Base-by-base conservation (phyloP, 2,797 vertebrate species). In the Sylvia borin region DNA sequence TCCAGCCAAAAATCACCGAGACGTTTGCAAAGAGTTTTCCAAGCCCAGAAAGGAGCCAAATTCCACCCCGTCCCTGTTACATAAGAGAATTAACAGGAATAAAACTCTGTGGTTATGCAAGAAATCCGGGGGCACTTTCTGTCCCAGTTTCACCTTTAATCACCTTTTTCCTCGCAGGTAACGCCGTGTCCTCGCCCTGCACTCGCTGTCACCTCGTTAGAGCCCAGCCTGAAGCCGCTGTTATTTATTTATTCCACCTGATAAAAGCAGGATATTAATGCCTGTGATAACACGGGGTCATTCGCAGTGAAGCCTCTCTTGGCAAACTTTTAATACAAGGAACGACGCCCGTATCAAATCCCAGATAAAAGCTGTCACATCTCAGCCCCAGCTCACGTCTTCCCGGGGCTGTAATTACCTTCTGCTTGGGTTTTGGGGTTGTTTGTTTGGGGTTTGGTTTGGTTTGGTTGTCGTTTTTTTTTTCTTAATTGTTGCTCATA, bases 251-350 rank as follows among this genome's bases (percentile, higher is more conserved):
- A 96, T 96, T 85, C 95, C 79, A 43, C 62, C 60, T 75, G 96
- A 96, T 96, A 97, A 97, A 97, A 50, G 85, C 92, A 96, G 96
- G 92, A 96, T 96, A 96, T 98, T 97, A 84, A 92, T 97, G 84
- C 68, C 76, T 38, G 36, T 26, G 96, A 95, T 72, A 97, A 94
- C 88, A 38, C 0, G 2, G 80, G 87, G 82, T 84, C 90, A 68
- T 97, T 97, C 83, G 43, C 94, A 94, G 58, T 9, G 78, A 92
- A 93, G 94, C 85, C 84, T 95, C 93, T 96, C 97, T 97, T 89
- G 95, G 95, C 97, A 96, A 97, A 92, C 88, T 66, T 94, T 95
- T 93, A 92, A 86, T 94, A 81, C 80, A 32, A 38, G 13, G 75
- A 95, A 91, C 65, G 65, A 61, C 72, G 40, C 18, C 62, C 43